phyloP scores from a whole-genome alignment of 2,113 vertebrate genomes.

The Monarcha castaneiventris region DNA sequence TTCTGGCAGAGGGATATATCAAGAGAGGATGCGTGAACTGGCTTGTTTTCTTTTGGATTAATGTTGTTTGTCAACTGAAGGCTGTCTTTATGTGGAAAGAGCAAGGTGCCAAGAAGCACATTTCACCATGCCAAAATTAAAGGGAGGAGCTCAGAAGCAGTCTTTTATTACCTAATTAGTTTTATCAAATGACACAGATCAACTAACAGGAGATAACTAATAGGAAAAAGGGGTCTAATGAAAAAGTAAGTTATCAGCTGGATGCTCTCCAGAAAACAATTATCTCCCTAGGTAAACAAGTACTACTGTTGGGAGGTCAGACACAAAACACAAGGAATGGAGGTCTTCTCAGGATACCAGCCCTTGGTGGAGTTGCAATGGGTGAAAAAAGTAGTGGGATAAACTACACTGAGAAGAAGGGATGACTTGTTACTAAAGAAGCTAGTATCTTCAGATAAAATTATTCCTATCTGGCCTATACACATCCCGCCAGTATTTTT shows the following conservation, averaged over 20 bases:
- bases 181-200: constrained; percentile 63
- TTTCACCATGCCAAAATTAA: constrained; percentile 49
- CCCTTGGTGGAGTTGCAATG: neutral
- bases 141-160: constrained; percentile 53
- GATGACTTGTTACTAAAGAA: neutral
- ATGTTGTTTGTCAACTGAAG: constrained; percentile 52
- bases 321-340: neutral
- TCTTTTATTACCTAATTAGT: constrained; percentile 59
- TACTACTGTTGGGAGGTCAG: constrained; percentile 32
- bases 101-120: constrained; percentile 15
- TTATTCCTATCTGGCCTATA: neutral
- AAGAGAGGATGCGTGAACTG: constrained; percentile 29
- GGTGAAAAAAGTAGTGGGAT: neutral
- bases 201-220: constrained; percentile 54
- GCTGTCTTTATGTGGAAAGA: constrained; percentile 26
- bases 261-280: constrained; percentile 44
- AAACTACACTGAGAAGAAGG: neutral
- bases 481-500: neutral
- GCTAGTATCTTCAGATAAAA: neutral
- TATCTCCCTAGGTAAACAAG: constrained; percentile 50
- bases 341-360: constrained; percentile 35
- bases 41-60: constrained; percentile 50
- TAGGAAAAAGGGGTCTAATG: constrained; percentile 34
- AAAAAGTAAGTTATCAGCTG: constrained; percentile 54
- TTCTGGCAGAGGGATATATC: constrained; percentile 40